Base-by-base conservation (phyloP, 1,140 invertebrate species). In the Penaeus japonicus region DNA sequence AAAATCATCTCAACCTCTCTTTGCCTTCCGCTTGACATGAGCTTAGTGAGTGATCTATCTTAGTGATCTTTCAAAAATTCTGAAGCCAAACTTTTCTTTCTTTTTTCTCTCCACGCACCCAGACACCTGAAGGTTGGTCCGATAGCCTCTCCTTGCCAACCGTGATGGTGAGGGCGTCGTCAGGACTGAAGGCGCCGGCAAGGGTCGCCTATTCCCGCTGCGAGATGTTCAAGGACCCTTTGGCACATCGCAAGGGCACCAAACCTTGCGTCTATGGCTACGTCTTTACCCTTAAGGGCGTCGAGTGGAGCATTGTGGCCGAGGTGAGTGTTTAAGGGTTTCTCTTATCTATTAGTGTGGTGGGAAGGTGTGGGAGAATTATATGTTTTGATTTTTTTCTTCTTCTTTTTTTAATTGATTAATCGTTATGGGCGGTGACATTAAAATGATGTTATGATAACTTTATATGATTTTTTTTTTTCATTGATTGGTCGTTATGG, bases 281-380 rank as follows among this genome's bases (percentile, higher is more conserved):
- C 90, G 90, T 92, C 87, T 93, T 91, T 84, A 54, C 92, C 12
- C 62, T 91, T 1, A 85, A 89, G 0, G 84, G 73, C 39, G 83
- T 91, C 10, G 92, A 92, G 88, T 92, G 91, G 90, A 92, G 89
- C 70, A 82, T 93, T 27, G 90, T 92, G 5, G 91, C 91, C 2
- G 92, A 93, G 91, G 92, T 92, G 80, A 91, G 27, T 47, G 7
- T 15, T 47, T 15, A 15, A 47, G 10, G 0, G 10, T 15, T 0
- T 15, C 47, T 15, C 1, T 7, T 4, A 7, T 39, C 7, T 7
- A 7, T 4, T 39, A 39, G 7, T 39, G 2, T 39, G 35, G 7
- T 39, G 2, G 2, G 7, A 4, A 2, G 35, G 35, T 39, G 2
- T 39, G 35, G 7, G 5, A 32, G 84, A 24, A 10, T 7, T 30